Conservation (phyloP, 2,113 vertebrate species). For the Astatotilapia flaviijosephi region DNA sequence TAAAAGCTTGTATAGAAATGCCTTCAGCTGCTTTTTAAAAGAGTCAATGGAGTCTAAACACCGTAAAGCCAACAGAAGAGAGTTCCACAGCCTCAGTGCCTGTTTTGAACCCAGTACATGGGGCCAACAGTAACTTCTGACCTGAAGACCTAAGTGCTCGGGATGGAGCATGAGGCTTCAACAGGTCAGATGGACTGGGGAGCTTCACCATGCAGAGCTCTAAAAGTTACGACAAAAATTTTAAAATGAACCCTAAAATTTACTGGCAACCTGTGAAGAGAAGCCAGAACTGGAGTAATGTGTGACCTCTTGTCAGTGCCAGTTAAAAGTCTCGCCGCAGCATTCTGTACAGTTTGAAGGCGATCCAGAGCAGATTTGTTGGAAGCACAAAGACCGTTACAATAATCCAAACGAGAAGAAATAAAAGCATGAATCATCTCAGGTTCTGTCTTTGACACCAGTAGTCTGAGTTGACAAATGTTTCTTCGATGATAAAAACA, state of each 20-base stretch:
- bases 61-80: not conserved
- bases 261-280: not conserved
- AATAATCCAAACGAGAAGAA: not conserved
- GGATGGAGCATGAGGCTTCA: not conserved
- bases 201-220: too few relatives aligned
- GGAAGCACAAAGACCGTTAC: not conserved
- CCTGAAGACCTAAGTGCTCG: not conserved
- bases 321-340: not conserved
- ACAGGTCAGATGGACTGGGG: not conserved
- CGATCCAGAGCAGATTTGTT: accelerated
- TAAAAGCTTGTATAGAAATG: not conserved
- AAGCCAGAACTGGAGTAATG: not conserved
- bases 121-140: not conserved
- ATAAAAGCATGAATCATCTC: not conserved
- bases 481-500: not conserved
- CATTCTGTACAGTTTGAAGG: not conserved
- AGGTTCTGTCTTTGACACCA: not conserved
- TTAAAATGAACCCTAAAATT: not conserved
- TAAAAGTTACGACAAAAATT: not conserved
- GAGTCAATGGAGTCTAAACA: not conserved
- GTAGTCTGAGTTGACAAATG: not conserved
- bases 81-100: not conserved
- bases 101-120: not conserved
- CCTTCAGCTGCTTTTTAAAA: not conserved
- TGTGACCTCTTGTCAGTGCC: not conserved